Percentiles rank a stretch among this genome's conserved stretches.
phyloP scores from a whole-genome alignment of 2,113 vertebrate species.

The Symphodus melops region DNA sequence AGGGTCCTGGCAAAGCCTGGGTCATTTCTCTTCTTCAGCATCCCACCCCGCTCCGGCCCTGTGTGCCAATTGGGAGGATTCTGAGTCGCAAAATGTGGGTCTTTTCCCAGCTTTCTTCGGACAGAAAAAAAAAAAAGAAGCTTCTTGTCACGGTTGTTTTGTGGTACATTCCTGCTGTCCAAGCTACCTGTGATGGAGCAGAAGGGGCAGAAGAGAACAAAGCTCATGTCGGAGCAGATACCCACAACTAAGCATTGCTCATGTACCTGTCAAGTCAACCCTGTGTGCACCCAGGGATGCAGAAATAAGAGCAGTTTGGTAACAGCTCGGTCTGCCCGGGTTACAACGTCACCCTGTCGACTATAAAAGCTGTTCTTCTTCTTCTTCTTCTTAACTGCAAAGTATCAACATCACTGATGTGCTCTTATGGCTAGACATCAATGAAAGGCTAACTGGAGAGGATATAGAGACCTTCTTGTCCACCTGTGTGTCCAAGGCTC shows the following conservation, averaged over 20 bases:
- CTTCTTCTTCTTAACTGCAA: constrained; percentile 35
- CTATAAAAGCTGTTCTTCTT: constrained; percentile 48
- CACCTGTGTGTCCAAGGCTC: constrained; percentile 42
- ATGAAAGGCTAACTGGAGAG: constrained; percentile 19
- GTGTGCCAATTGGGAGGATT: constrained; percentile 36
- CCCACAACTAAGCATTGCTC: constrained; percentile 28
- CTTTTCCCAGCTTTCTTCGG: constrained; percentile 41
- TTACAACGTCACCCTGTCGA: constrained; percentile 46
- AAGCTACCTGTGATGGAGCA: constrained; percentile 58
- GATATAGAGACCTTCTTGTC: constrained; percentile 38
- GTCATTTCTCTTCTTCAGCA: constrained; percentile 31
- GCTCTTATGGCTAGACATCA: constrained; percentile 37
- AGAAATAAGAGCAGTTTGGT: constrained; percentile 53
- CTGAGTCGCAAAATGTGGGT: constrained; percentile 65
- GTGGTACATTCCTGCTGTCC: constrained; percentile 8
- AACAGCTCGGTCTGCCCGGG: constrained; percentile 53
- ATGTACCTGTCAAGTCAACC: constrained; percentile 46
- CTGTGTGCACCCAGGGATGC: constrained; percentile 23
- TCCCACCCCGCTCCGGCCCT: constrained; percentile 25
- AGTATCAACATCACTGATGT: background rate
- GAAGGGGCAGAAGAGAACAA: background rate
- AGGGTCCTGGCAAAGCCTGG: constrained; percentile 40
- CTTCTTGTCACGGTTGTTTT: constrained; percentile 42
- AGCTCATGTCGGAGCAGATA: constrained; percentile 35
- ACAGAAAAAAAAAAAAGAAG: too few relatives aligned